Conservation (phyloP, 2,797 vertebrate species). For the Pangasius larnaudii region DNA sequence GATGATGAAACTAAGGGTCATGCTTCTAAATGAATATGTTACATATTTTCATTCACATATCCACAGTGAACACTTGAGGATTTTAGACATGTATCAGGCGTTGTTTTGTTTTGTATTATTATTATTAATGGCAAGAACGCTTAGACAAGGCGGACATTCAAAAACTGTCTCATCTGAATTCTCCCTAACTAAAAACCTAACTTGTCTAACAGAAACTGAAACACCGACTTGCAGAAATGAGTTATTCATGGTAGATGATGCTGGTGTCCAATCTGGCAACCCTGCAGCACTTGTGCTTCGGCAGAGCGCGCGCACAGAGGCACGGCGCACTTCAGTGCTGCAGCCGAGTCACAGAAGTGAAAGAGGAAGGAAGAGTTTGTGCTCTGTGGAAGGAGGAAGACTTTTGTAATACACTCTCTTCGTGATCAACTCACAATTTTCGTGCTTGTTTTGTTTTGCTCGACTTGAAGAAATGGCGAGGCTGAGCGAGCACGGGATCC, state of each 20-base stretch:
- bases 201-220: background rate
- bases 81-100: background rate
- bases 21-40: background rate
- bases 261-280: constrained; percentile 16
- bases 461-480: constrained; percentile 70
- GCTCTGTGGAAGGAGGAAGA: constrained; percentile 5
- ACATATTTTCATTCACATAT: background rate
- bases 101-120: background rate
- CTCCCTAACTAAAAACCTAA: background rate
- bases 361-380: constrained; percentile 40
- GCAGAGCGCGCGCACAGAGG: background rate
- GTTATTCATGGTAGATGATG: background rate
- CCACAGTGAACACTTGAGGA: background rate
- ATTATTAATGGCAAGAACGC: background rate
- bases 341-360: constrained; percentile 23
- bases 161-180: background rate
- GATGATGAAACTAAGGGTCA: background rate
- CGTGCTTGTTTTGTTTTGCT: background rate
- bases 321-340: too few relatives aligned
- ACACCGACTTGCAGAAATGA: background rate
- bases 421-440: too few relatives aligned
- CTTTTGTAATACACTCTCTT: background rate
- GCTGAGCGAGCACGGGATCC: constrained; percentile 80
- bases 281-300: background rate
- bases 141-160: background rate